phyloP scores from a whole-genome alignment of 2,888 invertebrate genomes.

The Nephrotoma flavescens region DNA sequence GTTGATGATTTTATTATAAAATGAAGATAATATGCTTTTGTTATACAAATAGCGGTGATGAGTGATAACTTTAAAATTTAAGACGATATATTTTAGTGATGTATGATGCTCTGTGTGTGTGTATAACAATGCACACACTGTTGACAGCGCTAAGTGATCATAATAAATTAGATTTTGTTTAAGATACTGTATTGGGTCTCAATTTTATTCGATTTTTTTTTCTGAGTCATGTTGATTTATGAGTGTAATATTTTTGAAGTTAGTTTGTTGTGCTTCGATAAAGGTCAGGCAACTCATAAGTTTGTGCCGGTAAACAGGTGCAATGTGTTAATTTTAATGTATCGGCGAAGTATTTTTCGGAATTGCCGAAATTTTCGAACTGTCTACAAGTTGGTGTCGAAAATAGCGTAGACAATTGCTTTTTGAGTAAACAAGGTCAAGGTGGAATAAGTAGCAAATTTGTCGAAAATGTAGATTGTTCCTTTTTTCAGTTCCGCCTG shows the following conservation, averaged over 20 bases:
- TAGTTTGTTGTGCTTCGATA: neutral
- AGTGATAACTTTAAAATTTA: neutral
- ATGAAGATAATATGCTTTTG: neutral
- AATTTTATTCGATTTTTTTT: no score
- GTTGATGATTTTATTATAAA: neutral
- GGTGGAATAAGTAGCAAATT: no score
- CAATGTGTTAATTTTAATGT: no score
- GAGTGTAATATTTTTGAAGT: neutral
- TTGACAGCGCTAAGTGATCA: neutral
- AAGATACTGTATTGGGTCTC: neutral
- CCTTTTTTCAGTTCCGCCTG: no score
- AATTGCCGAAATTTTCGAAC: no score
- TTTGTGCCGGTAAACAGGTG: neutral
- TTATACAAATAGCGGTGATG: neutral
- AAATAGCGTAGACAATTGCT: no score
- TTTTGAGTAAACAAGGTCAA: no score
- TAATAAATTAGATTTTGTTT: neutral
- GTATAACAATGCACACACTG: neutral
- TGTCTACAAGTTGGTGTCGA: no score
- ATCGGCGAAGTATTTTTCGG: no score
- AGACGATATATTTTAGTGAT: neutral
- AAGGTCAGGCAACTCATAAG: neutral
- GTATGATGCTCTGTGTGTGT: neutral
- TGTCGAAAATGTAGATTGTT: no score
- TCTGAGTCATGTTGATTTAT: neutral